phyloP scores from a whole-genome alignment of 1,140 invertebrate genomes.

The Hirudo medicinalis region DNA sequence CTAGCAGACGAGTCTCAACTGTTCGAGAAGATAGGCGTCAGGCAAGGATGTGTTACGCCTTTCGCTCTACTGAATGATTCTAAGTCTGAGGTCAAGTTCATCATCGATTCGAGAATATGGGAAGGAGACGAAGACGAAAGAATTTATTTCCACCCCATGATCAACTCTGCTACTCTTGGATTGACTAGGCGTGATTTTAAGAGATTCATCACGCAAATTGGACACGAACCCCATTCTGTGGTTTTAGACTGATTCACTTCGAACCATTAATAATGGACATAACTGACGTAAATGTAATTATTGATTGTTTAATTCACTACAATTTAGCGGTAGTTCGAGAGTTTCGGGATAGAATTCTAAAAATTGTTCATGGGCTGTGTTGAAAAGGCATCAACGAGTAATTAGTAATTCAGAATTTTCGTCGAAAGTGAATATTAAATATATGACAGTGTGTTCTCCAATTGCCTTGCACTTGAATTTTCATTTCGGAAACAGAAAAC shows the following conservation, averaged over 20 bases:
- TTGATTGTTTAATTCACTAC: no score
- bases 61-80: slow-evolving; percentile 40
- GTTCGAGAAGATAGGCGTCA: slow-evolving; percentile 35
- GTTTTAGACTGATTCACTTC: slow-evolving; percentile 20
- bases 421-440: no score
- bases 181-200: slow-evolving; percentile 31
- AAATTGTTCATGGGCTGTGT: no score
- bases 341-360: no score
- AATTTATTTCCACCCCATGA: slow-evolving; percentile 39
- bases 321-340: no score
- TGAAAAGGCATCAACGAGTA: no score
- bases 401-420: no score
- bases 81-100: slow-evolving; percentile 32
- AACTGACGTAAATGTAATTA: no score
- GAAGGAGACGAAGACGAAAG: slow-evolving; percentile 25
- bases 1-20: slow-evolving; percentile 37
- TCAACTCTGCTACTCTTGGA: slow-evolving; percentile 34
- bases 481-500: no score
- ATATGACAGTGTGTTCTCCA: no score
- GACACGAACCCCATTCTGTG: slow-evolving; percentile 29
- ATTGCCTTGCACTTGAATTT: no score
- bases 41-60: slow-evolving; percentile 37
- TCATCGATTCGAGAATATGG: slow-evolving; percentile 32
- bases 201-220: slow-evolving; percentile 32
- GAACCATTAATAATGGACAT: no score